Percentiles rank a stretch among this genome's conserved stretches.
phyloP scores from a whole-genome alignment of 2,797 vertebrate species.

The Acanthurus lineatus region DNA sequence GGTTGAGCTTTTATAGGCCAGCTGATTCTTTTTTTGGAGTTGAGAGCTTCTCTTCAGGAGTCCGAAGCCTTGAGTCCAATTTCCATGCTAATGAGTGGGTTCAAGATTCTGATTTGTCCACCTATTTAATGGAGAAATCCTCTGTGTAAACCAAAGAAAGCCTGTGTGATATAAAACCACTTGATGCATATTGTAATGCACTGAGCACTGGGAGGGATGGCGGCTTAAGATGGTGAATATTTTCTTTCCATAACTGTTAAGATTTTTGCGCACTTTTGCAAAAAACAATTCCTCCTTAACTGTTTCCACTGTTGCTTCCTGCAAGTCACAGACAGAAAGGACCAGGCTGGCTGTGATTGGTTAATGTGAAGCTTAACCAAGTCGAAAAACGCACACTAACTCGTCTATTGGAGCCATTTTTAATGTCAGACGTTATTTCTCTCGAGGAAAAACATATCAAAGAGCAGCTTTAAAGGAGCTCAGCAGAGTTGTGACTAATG shows the following conservation, averaged over 20 bases:
- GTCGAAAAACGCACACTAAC: not conserved
- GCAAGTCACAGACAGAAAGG: not conserved
- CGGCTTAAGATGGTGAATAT: not conserved
- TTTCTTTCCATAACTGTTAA: conserved; percentile 8
- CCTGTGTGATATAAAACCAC: conserved; percentile 19
- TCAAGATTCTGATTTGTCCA: not conserved
- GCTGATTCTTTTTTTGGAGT: conserved; percentile 1
- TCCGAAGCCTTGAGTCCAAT: not conserved
- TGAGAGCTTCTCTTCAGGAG: not conserved
- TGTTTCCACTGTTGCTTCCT: not conserved
- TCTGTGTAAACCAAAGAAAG: conserved; percentile 6
- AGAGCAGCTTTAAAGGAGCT: not conserved
- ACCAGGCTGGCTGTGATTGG: not conserved
- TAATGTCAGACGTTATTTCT: too few relatives aligned
- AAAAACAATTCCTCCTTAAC: not conserved
- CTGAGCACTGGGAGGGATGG: not conserved
- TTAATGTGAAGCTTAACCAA: not conserved
- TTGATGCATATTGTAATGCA: conserved; percentile 13
- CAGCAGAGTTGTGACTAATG: not conserved
- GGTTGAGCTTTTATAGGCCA: not conserved
- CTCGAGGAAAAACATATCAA: not conserved
- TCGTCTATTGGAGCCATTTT: not conserved
- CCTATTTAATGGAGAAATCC: conserved; percentile 8
- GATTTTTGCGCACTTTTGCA: conserved; percentile 12
- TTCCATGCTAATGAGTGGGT: conserved; percentile 8